These are phyloP conservation scores for Oceanites oceanicus DNA, from an alignment of 2,113 vertebrate species.

Conservation along the genomic window DNA sequence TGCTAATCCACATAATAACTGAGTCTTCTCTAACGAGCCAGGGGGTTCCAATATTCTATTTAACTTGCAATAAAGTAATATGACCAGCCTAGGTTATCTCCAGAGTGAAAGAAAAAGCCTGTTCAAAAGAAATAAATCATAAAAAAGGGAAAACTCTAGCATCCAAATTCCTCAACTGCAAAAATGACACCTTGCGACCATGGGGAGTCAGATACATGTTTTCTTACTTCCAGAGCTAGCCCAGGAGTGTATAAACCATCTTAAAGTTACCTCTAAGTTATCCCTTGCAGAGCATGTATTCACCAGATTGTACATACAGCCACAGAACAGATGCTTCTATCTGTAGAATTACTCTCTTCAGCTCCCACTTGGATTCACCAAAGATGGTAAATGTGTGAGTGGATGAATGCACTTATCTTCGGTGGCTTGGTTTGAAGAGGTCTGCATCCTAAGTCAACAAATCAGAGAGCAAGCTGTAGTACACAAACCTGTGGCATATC, in stretches of 20 bases:
- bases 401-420: not conserved
- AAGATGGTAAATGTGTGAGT: not conserved
- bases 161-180: not conserved
- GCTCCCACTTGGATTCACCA: not conserved
- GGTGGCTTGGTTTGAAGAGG: not conserved
- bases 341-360: not conserved
- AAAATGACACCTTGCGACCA: accelerated
- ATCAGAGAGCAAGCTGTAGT: not conserved
- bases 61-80: not conserved
- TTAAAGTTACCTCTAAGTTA: not conserved
- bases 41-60: not conserved
- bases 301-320: not conserved
- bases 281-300: not conserved
- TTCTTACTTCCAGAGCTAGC: not conserved
- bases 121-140: not conserved
- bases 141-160: not conserved
- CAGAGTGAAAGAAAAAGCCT: not conserved
- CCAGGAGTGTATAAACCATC: not conserved
- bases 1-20: not conserved
- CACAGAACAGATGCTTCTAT: not conserved
- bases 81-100: not conserved
- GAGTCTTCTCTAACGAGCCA: not conserved
- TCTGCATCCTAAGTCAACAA: not conserved
- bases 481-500: accelerated
- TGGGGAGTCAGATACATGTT: not conserved